phyloP scores from a whole-genome alignment of 2,888 invertebrate species.

The Eumerus sabulonum region DNA sequence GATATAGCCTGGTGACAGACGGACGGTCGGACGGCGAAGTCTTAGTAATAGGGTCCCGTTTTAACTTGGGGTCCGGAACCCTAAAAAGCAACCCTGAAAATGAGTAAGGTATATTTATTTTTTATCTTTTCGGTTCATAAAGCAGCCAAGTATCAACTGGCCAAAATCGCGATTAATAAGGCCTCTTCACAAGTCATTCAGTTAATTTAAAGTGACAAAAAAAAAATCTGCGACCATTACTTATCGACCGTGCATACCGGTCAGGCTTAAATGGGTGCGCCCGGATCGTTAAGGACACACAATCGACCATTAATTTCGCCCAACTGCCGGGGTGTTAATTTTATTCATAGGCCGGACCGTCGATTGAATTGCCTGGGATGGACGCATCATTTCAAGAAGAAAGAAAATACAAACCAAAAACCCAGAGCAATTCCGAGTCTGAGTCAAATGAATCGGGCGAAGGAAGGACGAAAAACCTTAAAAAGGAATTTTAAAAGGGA shows the following conservation, averaged over 20 bases:
- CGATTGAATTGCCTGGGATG: constrained; percentile 2
- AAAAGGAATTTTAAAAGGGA: too few species aligned
- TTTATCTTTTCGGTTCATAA: constrained; percentile 27
- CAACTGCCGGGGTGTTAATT: constrained; percentile 65
- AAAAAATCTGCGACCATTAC: constrained; percentile 57
- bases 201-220: constrained; percentile 54
- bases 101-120: too few species aligned
- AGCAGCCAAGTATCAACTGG: background rate
- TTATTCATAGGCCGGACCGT: constrained; percentile 55
- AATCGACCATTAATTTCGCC: constrained; percentile 58
- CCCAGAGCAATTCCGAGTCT: background rate
- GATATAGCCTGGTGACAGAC: too few species aligned
- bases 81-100: too few species aligned
- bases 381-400: constrained; percentile 47
- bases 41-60: too few species aligned
- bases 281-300: constrained; percentile 57
- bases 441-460: background rate
- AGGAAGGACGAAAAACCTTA: constrained; percentile 5
- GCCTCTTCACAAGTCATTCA: constrained; percentile 39
- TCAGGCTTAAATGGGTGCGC: constrained; percentile 31
- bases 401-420: constrained; percentile 31
- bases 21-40: too few species aligned
- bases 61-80: too few species aligned
- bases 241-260: constrained; percentile 6
- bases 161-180: constrained; percentile 23